Evolutionary conservation across 1,140 invertebrate species (phyloP).

Genomic region (Nasonia vitripennis): DNA sequence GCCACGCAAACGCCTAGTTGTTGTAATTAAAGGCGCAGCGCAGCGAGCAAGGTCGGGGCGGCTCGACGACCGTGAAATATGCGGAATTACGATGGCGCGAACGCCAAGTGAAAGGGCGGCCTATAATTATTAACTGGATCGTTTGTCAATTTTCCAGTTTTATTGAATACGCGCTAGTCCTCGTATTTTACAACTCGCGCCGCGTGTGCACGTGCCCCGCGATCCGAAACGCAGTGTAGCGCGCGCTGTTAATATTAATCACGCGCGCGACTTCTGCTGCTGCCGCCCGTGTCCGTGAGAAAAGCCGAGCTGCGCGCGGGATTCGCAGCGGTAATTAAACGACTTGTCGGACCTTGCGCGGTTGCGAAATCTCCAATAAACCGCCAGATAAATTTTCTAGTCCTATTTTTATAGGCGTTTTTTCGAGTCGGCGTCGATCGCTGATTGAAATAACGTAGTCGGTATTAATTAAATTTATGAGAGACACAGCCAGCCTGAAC

Average conservation of each 20-base stretch:
- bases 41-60: too few relatives aligned
- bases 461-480: too few relatives aligned
- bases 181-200: not conserved
- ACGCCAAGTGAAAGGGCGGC: slow-evolving; percentile 16
- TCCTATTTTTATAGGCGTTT: too few relatives aligned
- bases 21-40: not conserved
- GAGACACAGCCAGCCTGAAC: not conserved
- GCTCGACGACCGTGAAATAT: slow-evolving; percentile 39
- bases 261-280: not conserved
- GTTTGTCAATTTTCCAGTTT: slow-evolving; percentile 33
- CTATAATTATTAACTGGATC: slow-evolving; percentile 31
- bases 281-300: not conserved
- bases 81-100: slow-evolving; percentile 15
- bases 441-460: not conserved
- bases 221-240: too few relatives aligned
- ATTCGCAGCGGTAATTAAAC: not conserved
- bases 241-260: not conserved
- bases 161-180: not conserved
- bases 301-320: not conserved
- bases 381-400: too few relatives aligned
- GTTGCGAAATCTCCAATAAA: not conserved
- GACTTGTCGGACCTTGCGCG: not conserved
- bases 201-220: too few relatives aligned
- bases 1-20: not conserved
- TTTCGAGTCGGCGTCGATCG: too few relatives aligned